A percentile compares a stretch with the other conserved stretches of the same genome.
Conservation (phyloP, 2,797 vertebrate genomes). For the Anguilla obscura region DNA sequence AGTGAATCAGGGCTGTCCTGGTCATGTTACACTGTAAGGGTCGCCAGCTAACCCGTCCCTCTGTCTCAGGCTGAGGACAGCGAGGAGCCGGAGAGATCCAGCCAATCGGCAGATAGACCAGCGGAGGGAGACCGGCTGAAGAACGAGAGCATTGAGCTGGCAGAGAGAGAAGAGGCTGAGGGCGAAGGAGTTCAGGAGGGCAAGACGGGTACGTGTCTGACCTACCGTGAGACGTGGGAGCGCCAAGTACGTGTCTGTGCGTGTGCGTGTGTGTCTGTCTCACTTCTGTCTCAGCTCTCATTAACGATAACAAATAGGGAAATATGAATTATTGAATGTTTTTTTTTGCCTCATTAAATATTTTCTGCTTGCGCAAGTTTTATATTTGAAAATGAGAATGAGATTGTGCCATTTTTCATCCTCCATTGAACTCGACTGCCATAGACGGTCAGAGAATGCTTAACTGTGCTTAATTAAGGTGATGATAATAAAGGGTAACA, state of each 20-base stretch:
- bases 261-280: background rate
- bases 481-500: background rate
- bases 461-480: background rate
- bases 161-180: slow-evolving; percentile 65
- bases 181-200: slow-evolving; percentile 50
- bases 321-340: background rate
- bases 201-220: slow-evolving; percentile 43
- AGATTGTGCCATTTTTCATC: too few relatives aligned
- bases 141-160: slow-evolving; percentile 64
- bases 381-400: too few relatives aligned
- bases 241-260: too few relatives aligned
- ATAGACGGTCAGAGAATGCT: background rate
- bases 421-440: too few relatives aligned
- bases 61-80: slow-evolving; percentile 64
- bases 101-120: slow-evolving; percentile 69
- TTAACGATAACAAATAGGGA: background rate
- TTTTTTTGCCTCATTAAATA: background rate
- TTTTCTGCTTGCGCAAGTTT: too few relatives aligned
- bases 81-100: slow-evolving; percentile 74
- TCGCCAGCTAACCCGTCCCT: background rate
- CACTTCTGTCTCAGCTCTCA: background rate
- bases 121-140: slow-evolving; percentile 53
- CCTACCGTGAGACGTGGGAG: background rate
- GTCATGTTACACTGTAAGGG: background rate
- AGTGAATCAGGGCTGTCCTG: background rate